Evolutionary conservation across 2,113 vertebrate species (phyloP), one percentile per base, ranked within the genome.

Genomic region (Diphyllodes magnificus): DNA sequence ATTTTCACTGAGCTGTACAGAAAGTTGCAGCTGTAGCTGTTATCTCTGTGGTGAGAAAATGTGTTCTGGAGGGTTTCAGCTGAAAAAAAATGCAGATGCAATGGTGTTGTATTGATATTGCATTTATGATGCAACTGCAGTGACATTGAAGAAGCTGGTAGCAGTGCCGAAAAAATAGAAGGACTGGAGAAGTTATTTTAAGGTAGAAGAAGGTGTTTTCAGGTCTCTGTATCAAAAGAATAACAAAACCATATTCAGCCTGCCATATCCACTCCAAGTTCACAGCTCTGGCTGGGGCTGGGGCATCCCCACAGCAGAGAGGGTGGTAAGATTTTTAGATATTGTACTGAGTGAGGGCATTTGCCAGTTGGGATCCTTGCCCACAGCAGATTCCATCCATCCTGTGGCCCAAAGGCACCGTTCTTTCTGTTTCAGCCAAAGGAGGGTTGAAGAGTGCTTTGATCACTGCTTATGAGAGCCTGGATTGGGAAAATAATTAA

Each of bases 251-350:
- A 4, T n/a, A 22, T 73, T 81, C 17, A 54, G 31, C 13, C 17
- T n/a, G 37, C 16, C 19, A 16, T 40, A 69, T 16, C 20, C 10
- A 40, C 7, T 18, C 28, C 0, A 0, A 7, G 31, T 18, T 49
- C 1, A 1, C 21, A 33, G 5, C 6, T 70, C 35, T 16, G 11
- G 13, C 25, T 72, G 51, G 18, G 33, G 30, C 45, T 39, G 25
- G 1, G 2, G 22, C 19, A 12, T 31, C 20, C 33, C 31, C 40
- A 11, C 4, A 11, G 53, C 64, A 49, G 31, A 57, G 11, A 35
- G 13, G 7, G 11, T 39, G 24, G 21, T 22, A 14, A 35, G n/a
- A 19, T 6, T 30, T 84, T 35, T 20, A 7, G 14, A 9, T 33
- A 7, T 7, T 24, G 30, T 27, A 8, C 7, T 25, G 50, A 54